These are phyloP conservation scores for Parambassis ranga DNA, from an alignment of 2,797 vertebrate species.

Conservation along the genomic window DNA sequence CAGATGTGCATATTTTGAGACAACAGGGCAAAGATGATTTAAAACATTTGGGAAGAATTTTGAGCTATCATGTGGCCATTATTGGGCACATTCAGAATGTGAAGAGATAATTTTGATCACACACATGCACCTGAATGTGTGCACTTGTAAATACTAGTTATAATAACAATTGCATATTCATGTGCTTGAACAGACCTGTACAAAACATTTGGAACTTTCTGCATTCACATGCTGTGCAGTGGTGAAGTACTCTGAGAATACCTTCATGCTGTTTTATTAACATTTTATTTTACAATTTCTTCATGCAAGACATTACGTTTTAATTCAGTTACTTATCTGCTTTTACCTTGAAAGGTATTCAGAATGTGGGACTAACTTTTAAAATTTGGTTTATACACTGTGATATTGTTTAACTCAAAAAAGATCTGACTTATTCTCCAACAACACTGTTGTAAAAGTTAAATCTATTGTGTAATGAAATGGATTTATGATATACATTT, in stretches of 20 bases:
- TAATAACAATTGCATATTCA: constrained; percentile 9
- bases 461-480: background rate
- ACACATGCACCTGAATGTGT: constrained; percentile 12
- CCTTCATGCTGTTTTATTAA: too few relatives aligned
- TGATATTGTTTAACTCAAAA: too few relatives aligned
- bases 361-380: too few relatives aligned
- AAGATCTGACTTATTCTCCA: too few relatives aligned
- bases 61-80: constrained; percentile 64
- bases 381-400: too few relatives aligned
- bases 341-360: too few relatives aligned
- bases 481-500: too few relatives aligned
- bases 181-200: constrained; percentile 12
- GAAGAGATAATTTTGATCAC: constrained; percentile 35
- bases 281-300: too few relatives aligned
- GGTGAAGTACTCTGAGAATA: background rate
- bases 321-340: too few relatives aligned
- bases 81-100: constrained; percentile 42
- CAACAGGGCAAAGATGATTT: constrained; percentile 42
- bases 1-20: constrained; percentile 72
- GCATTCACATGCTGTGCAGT: background rate
- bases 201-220: constrained; percentile 2
- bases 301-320: too few relatives aligned
- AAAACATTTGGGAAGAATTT: constrained; percentile 74
- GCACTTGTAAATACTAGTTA: constrained; percentile 3
- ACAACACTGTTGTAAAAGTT: too few relatives aligned